Percentiles rank a stretch among this genome's conserved stretches.
Evolutionary conservation across 2,888 invertebrate genomes (phyloP).

Genomic region (Pherbina coryleti): DNA sequence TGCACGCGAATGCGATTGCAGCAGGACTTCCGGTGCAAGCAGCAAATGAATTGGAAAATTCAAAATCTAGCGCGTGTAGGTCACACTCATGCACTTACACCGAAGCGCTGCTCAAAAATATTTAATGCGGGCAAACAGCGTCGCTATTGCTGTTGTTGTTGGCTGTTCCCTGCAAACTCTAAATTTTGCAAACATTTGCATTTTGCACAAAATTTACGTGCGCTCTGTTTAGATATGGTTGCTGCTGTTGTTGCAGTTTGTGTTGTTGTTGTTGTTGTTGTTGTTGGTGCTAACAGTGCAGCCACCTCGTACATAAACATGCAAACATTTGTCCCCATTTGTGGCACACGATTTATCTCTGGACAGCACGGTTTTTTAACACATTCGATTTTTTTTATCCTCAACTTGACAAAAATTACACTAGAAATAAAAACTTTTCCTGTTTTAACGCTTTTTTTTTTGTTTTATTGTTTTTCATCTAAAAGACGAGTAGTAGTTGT

Average conservation of each 20-base stretch:
- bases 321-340: conserved; percentile 31
- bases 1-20: not conserved
- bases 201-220: conserved; percentile 18
- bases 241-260: not conserved
- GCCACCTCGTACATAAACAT: conserved; percentile 13
- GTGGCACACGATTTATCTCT: conserved; percentile 18
- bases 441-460: not conserved
- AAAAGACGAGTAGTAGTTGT: too few relatives aligned
- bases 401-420: conserved; percentile 3
- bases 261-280: not conserved
- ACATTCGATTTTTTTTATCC: not conserved
- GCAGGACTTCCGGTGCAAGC: conserved; percentile 1
- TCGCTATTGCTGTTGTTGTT: not conserved
- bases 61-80: not conserved
- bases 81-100: not conserved
- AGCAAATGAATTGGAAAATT: conserved; percentile 31
- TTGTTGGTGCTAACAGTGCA: conserved; percentile 13
- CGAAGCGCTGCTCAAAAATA: not conserved
- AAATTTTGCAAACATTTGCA: conserved; percentile 28
- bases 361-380: not conserved
- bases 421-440: not conserved
- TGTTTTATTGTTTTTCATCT: too few relatives aligned
- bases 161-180: conserved; percentile 6
- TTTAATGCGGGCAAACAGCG: conserved; percentile 1
- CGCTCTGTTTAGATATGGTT: not conserved